These are phyloP conservation scores for Phalanger gymnotis DNA, from an alignment of 2,797 vertebrate species.

Conservation along the genomic window DNA sequence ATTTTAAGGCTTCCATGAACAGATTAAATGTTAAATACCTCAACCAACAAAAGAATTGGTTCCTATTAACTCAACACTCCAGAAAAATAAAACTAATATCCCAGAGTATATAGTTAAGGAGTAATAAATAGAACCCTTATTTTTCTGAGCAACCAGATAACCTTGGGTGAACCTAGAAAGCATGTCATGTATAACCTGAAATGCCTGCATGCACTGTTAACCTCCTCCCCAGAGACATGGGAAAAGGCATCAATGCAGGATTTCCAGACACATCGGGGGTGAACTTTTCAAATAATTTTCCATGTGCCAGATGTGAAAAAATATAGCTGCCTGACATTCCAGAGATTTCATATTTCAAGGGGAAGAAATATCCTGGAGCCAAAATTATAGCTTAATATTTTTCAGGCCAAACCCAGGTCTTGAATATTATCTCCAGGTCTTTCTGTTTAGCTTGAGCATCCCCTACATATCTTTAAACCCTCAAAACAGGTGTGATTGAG, in stretches of 20 bases:
- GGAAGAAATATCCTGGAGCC: neutral
- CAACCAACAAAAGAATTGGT: constrained; percentile 25
- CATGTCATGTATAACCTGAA: constrained; percentile 51
- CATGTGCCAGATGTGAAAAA: constrained; percentile 22
- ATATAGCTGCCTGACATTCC: constrained; percentile 58
- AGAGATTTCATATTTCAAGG: constrained; percentile 46
- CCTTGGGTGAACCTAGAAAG: constrained; percentile 53
- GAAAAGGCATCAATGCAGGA: neutral
- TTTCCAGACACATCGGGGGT: neutral
- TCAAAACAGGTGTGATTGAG: neutral
- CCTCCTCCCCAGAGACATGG: neutral
- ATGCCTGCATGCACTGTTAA: constrained; percentile 40
- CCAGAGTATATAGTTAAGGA: constrained; percentile 52
- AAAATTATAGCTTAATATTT: constrained; percentile 22
- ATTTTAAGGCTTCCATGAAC: neutral
- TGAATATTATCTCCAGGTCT: constrained; percentile 21
- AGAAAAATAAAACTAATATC: constrained; percentile 56
- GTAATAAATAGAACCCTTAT: constrained; percentile 61
- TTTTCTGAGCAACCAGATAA: constrained; percentile 56
- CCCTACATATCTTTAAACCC: neutral
- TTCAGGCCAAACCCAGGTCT: neutral
- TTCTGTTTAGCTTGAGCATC: neutral
- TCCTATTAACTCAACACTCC: constrained; percentile 24
- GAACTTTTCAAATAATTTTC: constrained; percentile 49
- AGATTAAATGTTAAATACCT: neutral